These are phyloP conservation scores for Nemotelus pantherinus DNA, from an alignment of 2,888 invertebrate species.

Conservation along the genomic window DNA sequence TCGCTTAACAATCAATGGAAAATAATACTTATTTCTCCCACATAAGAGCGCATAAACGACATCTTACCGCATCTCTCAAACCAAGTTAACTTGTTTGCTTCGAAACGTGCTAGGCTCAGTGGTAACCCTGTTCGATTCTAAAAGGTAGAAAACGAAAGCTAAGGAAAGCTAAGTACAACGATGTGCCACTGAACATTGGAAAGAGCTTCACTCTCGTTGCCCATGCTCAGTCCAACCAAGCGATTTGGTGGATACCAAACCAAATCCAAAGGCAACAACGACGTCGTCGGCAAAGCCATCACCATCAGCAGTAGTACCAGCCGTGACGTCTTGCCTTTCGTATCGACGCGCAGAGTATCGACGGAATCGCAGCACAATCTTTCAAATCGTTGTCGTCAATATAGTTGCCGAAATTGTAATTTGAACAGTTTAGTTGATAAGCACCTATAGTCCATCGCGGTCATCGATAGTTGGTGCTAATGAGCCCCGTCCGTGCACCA, in stretches of 20 bases:
- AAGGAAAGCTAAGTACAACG: slow-evolving; percentile 32
- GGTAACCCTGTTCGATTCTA: too few species aligned
- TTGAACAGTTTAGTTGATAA: slow-evolving; percentile 38
- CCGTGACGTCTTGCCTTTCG: slow-evolving; percentile 42
- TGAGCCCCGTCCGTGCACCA: not conserved
- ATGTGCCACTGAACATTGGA: slow-evolving; percentile 5
- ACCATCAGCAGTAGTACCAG: slow-evolving; percentile 36
- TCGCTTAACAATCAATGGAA: too few species aligned
- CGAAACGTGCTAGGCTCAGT: too few species aligned
- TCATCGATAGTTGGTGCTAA: slow-evolving; percentile 42
- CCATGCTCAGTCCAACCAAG: slow-evolving; percentile 38
- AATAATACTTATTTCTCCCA: too few species aligned
- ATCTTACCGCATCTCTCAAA: too few species aligned
- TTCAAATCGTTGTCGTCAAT: not conserved
- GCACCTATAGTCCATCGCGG: slow-evolving; percentile 49
- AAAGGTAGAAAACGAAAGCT: slow-evolving; percentile 29
- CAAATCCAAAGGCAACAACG: slow-evolving; percentile 30
- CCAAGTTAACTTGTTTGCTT: too few species aligned
- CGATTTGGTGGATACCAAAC: slow-evolving; percentile 29
- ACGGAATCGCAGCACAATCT: slow-evolving; percentile 9
- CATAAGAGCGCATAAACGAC: too few species aligned
- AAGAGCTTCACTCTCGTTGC: slow-evolving; percentile 24
- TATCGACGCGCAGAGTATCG: slow-evolving; percentile 1
- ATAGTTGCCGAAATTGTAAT: slow-evolving; percentile 24
- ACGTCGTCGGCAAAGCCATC: slow-evolving; percentile 10